Base-by-base conservation (phyloP, 2,888 invertebrate genomes). In the Hydraecia micacea region DNA sequence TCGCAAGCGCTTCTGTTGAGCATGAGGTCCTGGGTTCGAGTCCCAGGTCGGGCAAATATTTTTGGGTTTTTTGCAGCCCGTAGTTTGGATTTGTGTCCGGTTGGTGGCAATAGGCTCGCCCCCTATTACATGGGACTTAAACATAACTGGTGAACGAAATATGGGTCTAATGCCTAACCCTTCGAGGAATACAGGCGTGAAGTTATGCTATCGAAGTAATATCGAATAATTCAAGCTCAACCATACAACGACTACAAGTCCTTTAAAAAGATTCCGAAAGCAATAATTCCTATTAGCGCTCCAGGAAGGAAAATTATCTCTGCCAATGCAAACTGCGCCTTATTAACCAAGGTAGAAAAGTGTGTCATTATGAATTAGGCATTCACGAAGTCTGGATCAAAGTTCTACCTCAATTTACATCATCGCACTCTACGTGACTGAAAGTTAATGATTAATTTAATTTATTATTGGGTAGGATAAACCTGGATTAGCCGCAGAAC, bases 401-500 rank as follows among this genome's bases (percentile, higher is more conserved):
- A 63, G 76, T 60, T 46, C 32, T 42, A 25, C 25, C 42, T 42
- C 58, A 28, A 60, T 39, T 68, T 62, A 55, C 66, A 79, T 79
- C 67, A 68, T 15, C 55, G 2, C 11, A 8, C 28, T 67, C 15
- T 83, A 80, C 83, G 80, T 83, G 80, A 80, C 78, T 9, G 1
- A 5, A 18, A 63, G 60, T 78, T 63, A 46, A 28, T 77, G 67
- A 83, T 83, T 25, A 63, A 83, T 68, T 39, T 36, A 68, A 63
- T 68, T 58, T 80, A 78, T 83, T 32, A 83, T 55, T 78, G 55
- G 60, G 21, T 13, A 63, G 80, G 80, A 9, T 62, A 68, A 83
- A 80, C 80, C 83, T 63, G 32, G 36, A 55, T 3, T 52, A 8
- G 55, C 60, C 80, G 32, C 79, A 83, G 82, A 79, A 80, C 78